These are phyloP conservation scores for Brachypterus glaber DNA, from an alignment of 2,888 invertebrate species.

Conservation along the genomic window DNA sequence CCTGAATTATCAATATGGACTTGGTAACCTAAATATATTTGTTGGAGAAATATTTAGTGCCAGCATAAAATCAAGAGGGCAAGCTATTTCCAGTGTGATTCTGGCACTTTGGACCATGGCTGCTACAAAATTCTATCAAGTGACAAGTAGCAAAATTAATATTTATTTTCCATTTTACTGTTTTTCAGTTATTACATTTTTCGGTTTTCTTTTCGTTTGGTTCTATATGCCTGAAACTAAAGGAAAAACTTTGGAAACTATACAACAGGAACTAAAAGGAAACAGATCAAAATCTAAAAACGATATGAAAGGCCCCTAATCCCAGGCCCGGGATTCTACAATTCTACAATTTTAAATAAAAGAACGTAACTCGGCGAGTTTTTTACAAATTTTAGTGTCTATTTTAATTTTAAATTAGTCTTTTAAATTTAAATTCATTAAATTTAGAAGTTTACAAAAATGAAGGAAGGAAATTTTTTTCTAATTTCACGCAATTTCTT, in stretches of 20 bases:
- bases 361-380: no score
- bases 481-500: no score
- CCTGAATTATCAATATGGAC: conserved; percentile 23
- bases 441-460: no score
- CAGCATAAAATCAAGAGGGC: conserved; percentile 31
- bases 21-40: conserved; percentile 25
- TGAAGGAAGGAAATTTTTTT: no score
- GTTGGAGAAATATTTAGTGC: conserved; percentile 28
- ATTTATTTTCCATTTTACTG: conserved; percentile 29
- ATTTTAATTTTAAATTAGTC: no score
- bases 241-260: conserved; percentile 33
- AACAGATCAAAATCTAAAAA: no score
- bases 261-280: conserved; percentile 30
- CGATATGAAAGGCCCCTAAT: no score
- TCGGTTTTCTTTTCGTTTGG: conserved; percentile 25
- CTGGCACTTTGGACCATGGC: conserved; percentile 26
- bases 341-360: no score
- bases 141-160: conserved; percentile 26
- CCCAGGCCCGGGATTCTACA: no score
- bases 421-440: no score
- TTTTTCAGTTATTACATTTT: conserved; percentile 23
- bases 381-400: no score
- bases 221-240: conserved; percentile 33
- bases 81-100: conserved; percentile 27
- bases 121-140: conserved; percentile 32